Conservation (phyloP, 2,113 vertebrate species). For the Pachycephala philippinensis region DNA sequence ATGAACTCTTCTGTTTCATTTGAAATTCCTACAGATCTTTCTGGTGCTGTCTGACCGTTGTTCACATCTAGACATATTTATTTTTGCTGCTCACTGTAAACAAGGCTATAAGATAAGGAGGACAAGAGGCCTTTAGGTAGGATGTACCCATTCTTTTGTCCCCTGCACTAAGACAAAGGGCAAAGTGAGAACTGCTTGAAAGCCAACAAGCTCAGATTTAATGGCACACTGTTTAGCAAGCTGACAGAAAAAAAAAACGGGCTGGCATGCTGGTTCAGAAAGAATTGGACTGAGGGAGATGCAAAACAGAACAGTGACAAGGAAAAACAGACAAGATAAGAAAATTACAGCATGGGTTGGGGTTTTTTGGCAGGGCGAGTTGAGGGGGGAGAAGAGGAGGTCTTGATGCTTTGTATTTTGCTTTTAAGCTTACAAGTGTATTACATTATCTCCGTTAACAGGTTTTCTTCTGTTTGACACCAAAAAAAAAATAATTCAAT, state of each 20-base stretch:
- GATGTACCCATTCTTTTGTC: not conserved
- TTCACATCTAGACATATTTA: not conserved
- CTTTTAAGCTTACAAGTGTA: not conserved
- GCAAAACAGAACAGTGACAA: not conserved
- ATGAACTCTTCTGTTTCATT: not conserved
- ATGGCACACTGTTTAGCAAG: not conserved
- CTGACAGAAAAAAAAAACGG: not conserved
- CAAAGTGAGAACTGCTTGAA: not conserved
- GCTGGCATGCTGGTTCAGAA: not conserved
- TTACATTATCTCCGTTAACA: not conserved
- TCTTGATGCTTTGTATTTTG: not conserved
- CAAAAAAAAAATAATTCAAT: not conserved
- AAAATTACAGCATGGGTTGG: not conserved
- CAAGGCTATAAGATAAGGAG: not conserved
- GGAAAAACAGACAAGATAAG: not conserved
- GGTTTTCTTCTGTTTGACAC: not conserved
- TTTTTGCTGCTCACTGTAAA: not conserved
- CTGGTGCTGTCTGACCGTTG: not conserved
- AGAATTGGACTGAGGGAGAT: not conserved
- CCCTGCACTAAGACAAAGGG: not conserved
- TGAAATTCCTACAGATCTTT: not conserved
- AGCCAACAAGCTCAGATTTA: not conserved
- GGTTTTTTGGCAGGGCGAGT: fast-evolving
- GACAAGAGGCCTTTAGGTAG: not conserved
- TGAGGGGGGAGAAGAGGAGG: fast-evolving